phyloP scores from a whole-genome alignment of 2,113 vertebrate genomes.

The Ictidomys tridecemlineatus region DNA sequence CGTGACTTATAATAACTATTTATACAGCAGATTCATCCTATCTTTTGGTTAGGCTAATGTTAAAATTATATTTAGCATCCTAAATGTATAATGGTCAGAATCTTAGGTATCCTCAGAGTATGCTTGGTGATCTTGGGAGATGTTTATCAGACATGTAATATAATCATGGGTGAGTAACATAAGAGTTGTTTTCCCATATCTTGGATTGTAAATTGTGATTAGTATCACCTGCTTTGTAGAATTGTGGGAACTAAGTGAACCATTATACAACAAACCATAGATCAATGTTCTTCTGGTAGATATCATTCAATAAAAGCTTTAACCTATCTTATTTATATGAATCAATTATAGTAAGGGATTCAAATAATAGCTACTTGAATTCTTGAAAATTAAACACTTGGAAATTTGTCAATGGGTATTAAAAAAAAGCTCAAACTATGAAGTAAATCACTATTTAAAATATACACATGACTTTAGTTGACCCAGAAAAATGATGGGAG shows the following conservation, averaged over 20 bases:
- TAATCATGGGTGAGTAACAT: background rate
- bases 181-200: background rate
- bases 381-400: constrained; percentile 44
- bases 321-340: background rate
- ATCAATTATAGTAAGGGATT: background rate
- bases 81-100: background rate
- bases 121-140: background rate
- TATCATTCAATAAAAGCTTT: too few species aligned
- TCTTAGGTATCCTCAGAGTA: background rate
- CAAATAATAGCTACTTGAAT: constrained; percentile 37
- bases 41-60: background rate
- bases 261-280: too few species aligned
- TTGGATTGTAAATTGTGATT: background rate
- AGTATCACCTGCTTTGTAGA: background rate
- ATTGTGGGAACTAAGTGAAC: background rate
- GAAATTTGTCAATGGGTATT: background rate
- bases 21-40: background rate
- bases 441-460: too few species aligned
- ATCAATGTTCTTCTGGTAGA: too few species aligned
- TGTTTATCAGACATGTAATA: background rate
- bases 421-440: background rate
- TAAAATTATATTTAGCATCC: constrained; percentile 17
- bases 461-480: background rate
- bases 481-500: background rate
- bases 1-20: background rate